Conservation (phyloP, 2,113 vertebrate genomes). For the Alethe castanea region DNA sequence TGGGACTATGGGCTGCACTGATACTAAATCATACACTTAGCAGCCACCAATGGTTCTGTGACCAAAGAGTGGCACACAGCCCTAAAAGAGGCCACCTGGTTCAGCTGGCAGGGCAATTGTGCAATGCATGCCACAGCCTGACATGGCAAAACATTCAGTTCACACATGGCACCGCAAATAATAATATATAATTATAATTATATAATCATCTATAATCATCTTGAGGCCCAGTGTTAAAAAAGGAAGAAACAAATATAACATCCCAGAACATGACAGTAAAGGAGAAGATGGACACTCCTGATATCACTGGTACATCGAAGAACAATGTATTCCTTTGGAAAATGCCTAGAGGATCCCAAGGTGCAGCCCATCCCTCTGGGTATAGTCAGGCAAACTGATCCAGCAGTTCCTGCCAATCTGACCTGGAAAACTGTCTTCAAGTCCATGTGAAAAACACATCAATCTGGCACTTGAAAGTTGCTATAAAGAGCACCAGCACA, state of each 20-base stretch:
- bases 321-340: neutral
- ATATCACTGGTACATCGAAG: neutral
- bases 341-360: neutral
- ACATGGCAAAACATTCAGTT: neutral
- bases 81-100: neutral
- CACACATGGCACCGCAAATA: fast-evolving
- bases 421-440: neutral
- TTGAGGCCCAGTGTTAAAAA: neutral
- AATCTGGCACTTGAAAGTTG: neutral
- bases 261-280: neutral
- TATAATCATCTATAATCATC: neutral
- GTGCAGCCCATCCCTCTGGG: neutral
- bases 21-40: neutral
- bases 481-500: neutral
- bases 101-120: neutral
- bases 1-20: neutral
- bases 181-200: no score
- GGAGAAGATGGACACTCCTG: neutral
- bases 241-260: neutral
- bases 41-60: neutral
- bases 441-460: slow-evolving; percentile 22
- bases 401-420: neutral
- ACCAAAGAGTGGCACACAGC: neutral
- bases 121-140: neutral
- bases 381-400: neutral